Percentiles rank a stretch among this genome's conserved stretches.
Evolutionary conservation across 2,888 invertebrate species (phyloP).

Genomic region (Hypsopygia costalis): DNA sequence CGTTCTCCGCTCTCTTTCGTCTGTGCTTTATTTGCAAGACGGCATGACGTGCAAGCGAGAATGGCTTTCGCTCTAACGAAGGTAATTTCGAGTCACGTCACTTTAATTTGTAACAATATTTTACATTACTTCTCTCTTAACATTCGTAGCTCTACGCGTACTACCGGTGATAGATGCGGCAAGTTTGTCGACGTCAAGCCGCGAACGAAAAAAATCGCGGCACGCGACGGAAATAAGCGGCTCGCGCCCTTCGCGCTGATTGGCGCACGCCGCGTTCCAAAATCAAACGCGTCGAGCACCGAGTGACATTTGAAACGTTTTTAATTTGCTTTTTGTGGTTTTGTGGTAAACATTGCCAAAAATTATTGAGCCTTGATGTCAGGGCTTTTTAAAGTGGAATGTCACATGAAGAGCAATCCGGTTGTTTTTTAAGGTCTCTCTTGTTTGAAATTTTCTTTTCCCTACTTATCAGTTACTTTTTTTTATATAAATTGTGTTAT

Average conservation of each 20-base stretch:
- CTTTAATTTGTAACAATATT: no score
- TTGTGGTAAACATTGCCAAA: background rate
- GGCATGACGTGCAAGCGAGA: no score
- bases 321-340: background rate
- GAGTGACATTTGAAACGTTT: constrained; percentile 4
- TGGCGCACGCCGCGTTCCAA: constrained; percentile 42
- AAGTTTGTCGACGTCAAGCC: constrained; percentile 67
- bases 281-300: constrained; percentile 7
- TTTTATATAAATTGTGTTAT: no score
- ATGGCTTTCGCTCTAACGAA: no score
- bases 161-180: constrained; percentile 63
- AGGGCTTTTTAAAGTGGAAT: background rate
- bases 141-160: constrained; percentile 33
- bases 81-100: no score
- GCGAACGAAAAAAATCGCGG: constrained; percentile 49
- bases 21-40: no score
- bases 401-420: no score
- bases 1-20: no score
- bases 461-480: no score
- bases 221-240: constrained; percentile 56
- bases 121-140: background rate
- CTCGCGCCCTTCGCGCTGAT: constrained; percentile 54
- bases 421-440: no score
- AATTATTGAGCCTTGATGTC: background rate
- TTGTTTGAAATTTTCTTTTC: no score